phyloP scores from a whole-genome alignment of 2,888 invertebrate genomes.

The Sminthurinus aureus region DNA sequence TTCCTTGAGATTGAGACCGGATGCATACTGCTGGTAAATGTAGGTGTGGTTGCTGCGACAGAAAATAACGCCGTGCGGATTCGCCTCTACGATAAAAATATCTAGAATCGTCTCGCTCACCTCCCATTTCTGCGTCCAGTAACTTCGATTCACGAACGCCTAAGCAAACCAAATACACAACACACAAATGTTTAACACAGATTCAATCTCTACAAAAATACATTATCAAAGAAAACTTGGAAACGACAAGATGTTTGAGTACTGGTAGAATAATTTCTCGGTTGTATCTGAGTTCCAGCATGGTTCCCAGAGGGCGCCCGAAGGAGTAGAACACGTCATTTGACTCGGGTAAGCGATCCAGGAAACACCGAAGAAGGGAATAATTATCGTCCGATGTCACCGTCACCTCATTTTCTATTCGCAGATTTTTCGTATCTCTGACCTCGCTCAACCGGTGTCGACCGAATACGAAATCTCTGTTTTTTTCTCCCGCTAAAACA shows the following conservation, averaged over 20 bases:
- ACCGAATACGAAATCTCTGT: background rate
- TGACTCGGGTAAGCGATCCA: background rate
- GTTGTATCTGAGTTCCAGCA: background rate
- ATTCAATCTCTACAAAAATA: no score
- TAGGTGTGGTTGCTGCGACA: background rate
- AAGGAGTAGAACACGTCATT: background rate
- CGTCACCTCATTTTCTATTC: background rate
- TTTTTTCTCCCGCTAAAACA: no score
- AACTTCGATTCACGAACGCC: no score
- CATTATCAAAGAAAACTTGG: no score
- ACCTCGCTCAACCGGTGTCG: background rate
- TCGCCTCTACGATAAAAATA: background rate
- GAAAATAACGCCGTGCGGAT: background rate
- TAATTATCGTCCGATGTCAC: background rate
- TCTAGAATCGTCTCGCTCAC: background rate
- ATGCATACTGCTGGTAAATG: background rate
- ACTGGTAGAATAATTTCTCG: conserved; percentile 12
- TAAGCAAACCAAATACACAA: no score
- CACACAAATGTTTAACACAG: no score
- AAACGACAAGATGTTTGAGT: no score
- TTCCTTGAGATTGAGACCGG: background rate
- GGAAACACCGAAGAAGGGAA: background rate
- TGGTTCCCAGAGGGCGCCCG: background rate
- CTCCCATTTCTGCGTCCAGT: background rate
- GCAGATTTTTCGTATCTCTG: background rate